Percentiles rank a stretch among this genome's conserved stretches.
Evolutionary conservation across 2,797 vertebrate species (phyloP).

Genomic region (Pseudochirops corinnae): DNA sequence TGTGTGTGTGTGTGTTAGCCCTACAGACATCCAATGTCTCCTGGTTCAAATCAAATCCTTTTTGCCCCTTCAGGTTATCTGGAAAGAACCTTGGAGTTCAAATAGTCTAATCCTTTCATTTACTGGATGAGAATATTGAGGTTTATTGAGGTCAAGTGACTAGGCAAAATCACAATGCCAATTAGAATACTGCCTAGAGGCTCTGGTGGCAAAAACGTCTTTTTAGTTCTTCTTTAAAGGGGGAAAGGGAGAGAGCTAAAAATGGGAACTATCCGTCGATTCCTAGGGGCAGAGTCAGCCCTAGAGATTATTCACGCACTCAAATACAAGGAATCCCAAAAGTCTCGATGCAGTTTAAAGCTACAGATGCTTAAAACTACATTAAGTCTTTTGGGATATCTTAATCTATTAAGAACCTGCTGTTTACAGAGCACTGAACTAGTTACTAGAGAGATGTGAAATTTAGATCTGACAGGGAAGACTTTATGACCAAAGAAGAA

Average conservation of each 20-base stretch:
- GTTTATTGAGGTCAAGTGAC: background rate
- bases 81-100: background rate
- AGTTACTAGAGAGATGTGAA: background rate
- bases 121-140: background rate
- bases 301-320: background rate
- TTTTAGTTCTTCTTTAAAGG: background rate
- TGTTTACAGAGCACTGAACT: background rate
- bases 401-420: background rate
- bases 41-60: conserved; percentile 54
- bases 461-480: background rate
- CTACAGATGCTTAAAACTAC: background rate
- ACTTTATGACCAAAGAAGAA: no score
- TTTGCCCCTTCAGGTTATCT: conserved; percentile 29
- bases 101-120: background rate
- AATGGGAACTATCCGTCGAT: no score
- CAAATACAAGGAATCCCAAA: background rate
- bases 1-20: conserved; percentile 20
- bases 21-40: conserved; percentile 28
- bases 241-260: no score
- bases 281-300: background rate
- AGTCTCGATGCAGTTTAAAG: background rate
- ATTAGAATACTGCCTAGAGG: background rate
- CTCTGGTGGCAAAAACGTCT: background rate
- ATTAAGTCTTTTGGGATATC: background rate
- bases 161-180: background rate